Percentiles rank a stretch among this genome's conserved stretches.
Evolutionary conservation across 37 sponge, comb jelly and placozoan genomes (phyloP).

Genomic region (Tethya wilhelma): DNA sequence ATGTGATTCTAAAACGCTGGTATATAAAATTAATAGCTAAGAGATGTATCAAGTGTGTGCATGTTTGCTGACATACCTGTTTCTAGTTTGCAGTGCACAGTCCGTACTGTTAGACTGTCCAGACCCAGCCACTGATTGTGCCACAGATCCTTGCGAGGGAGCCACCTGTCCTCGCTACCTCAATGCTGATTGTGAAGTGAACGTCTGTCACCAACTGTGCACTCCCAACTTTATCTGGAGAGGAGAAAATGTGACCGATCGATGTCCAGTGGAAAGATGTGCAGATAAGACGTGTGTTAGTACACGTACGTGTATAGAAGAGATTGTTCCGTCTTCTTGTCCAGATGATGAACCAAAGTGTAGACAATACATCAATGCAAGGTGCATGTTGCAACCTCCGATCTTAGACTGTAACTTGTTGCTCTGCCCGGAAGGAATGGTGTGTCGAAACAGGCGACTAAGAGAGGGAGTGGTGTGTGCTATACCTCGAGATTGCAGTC

Average conservation of each 20-base stretch:
- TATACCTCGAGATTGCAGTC: too few relatives aligned
- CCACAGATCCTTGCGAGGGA: too few relatives aligned
- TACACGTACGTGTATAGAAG: background rate
- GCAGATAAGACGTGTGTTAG: background rate
- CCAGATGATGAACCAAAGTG: background rate
- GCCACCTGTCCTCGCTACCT: too few relatives aligned
- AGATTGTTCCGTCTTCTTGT: background rate
- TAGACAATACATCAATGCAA: background rate
- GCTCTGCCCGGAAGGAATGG: background rate
- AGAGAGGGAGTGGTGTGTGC: conserved; percentile 1
- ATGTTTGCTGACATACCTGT: too few relatives aligned
- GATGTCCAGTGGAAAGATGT: background rate
- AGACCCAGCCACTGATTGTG: background rate
- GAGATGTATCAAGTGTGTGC: too few relatives aligned
- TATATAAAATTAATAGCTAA: too few relatives aligned
- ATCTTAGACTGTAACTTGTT: background rate
- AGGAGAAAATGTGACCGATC: background rate
- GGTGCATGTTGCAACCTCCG: background rate
- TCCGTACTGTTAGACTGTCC: background rate
- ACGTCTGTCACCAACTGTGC: background rate
- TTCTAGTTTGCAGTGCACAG: too few relatives aligned
- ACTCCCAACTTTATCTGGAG: background rate
- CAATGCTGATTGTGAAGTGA: background rate
- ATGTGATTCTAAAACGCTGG: too few relatives aligned
- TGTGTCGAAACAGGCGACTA: background rate